Evolutionary conservation across 2,797 vertebrate species (phyloP).

Genomic region (Miichthys miiuy): DNA sequence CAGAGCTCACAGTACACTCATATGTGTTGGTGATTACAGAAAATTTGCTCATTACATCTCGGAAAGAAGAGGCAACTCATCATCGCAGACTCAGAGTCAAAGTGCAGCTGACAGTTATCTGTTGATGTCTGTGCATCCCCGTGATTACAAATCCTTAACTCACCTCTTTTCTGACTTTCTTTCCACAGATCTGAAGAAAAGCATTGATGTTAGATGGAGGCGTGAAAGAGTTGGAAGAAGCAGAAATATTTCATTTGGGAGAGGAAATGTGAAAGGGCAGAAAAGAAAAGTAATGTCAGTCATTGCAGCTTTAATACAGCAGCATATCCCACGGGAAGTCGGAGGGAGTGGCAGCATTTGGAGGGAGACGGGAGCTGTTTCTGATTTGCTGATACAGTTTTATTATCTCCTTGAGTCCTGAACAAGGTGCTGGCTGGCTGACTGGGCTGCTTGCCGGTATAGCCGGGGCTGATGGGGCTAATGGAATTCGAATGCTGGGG

Average conservation of each 20-base stretch:
- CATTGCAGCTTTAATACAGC: slow-evolving; percentile 71
- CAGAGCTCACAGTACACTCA: background rate
- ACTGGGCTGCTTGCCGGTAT: slow-evolving; percentile 49
- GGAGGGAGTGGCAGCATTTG: slow-evolving; percentile 32
- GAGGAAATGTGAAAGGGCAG: slow-evolving; percentile 64
- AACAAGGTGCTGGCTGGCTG: slow-evolving; percentile 78
- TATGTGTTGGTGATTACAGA: slow-evolving; percentile 17
- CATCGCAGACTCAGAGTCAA: background rate
- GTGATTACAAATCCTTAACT: slow-evolving; percentile 35
- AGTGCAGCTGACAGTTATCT: slow-evolving; percentile 16
- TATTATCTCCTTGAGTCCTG: slow-evolving; percentile 81
- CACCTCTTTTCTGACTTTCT: background rate
- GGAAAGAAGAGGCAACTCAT: slow-evolving; percentile 1
- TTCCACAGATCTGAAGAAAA: slow-evolving; percentile 11
- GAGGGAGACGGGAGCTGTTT: slow-evolving; percentile 58
- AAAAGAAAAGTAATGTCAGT: slow-evolving; percentile 75
- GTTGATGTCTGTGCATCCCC: background rate
- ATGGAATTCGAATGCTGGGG: slow-evolving; percentile 82
- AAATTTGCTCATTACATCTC: background rate
- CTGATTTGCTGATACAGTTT: slow-evolving; percentile 83
- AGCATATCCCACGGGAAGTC: slow-evolving; percentile 59
- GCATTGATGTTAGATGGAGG: background rate
- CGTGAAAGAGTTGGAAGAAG: slow-evolving; percentile 5
- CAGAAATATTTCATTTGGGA: slow-evolving; percentile 71
- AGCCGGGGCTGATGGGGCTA: slow-evolving; percentile 75